A percentile compares a stretch with the other conserved stretches of the same genome.
phyloP scores from a whole-genome alignment of 2,113 vertebrate genomes.

The Columbina picui region DNA sequence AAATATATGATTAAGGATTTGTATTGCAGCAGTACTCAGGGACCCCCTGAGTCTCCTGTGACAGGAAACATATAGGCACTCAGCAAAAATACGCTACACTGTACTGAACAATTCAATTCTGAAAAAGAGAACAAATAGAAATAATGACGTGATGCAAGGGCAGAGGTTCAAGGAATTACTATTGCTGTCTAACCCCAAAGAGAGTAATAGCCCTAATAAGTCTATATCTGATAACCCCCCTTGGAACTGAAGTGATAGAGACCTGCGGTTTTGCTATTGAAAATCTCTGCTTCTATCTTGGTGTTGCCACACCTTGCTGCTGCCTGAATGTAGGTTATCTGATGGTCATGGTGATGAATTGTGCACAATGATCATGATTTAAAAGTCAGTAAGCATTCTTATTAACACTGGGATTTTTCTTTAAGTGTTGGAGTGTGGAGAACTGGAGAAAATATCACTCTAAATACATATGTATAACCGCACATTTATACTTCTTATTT shows the following conservation, averaged over 20 bases:
- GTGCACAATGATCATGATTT: not conserved
- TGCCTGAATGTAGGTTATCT: not conserved
- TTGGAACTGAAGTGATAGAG: not conserved
- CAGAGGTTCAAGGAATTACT: not conserved
- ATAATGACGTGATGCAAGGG: not conserved
- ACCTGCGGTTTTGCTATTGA: not conserved
- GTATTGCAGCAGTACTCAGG: not conserved
- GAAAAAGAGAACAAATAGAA: not conserved
- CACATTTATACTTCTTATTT: not conserved
- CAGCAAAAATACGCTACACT: not conserved
- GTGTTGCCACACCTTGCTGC: not conserved
- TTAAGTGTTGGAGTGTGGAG: not conserved
- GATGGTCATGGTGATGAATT: not conserved
- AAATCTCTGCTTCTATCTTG: not conserved
- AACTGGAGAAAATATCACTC: not conserved
- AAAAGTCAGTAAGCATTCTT: not conserved
- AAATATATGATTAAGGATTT: not conserved
- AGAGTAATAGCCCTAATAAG: not conserved
- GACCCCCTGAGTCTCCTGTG: not conserved
- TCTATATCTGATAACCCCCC: accelerated
- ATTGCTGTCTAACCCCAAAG: not conserved
- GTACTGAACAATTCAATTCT: not conserved
- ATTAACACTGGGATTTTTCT: not conserved
- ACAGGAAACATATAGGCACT: not conserved
- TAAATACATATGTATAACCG: not conserved